Percentiles rank a stretch among this genome's conserved stretches.
phyloP scores from a whole-genome alignment of 2,888 invertebrate species.

The Rhodophaea formosa region DNA sequence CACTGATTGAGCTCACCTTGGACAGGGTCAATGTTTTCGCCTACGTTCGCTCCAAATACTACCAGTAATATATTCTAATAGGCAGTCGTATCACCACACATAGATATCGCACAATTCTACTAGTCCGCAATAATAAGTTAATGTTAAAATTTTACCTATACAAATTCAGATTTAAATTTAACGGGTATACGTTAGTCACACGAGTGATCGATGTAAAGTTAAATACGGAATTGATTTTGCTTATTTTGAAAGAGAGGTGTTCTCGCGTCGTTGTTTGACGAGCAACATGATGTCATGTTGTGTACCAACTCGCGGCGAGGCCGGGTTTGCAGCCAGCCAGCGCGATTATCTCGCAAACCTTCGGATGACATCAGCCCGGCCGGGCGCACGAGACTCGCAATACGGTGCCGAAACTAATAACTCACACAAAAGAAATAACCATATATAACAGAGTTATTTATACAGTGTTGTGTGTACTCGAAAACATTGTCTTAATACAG shows the following conservation, averaged over 20 bases:
- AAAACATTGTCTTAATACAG: constrained; percentile 22
- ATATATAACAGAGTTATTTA: constrained; percentile 27
- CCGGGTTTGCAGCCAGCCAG: constrained; percentile 47
- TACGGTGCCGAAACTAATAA: constrained; percentile 39
- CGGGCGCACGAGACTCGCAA: constrained; percentile 37
- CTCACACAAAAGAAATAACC: constrained; percentile 31
- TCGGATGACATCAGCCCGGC: constrained; percentile 63
- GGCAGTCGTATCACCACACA: constrained; percentile 19
- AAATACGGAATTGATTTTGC: constrained; percentile 31
- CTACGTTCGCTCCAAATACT: constrained; percentile 44
- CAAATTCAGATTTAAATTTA: neutral
- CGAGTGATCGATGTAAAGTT: constrained; percentile 25
- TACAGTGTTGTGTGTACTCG: constrained; percentile 20
- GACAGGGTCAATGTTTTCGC: constrained; percentile 61
- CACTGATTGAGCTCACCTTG: constrained; percentile 59
- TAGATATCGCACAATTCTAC: constrained; percentile 3
- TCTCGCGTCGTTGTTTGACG: constrained; percentile 38
- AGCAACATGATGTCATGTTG: constrained; percentile 68
- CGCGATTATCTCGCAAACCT: constrained; percentile 62
- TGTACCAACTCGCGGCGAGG: constrained; percentile 61
- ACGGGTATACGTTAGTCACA: neutral
- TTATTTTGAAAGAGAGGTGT: constrained; percentile 34
- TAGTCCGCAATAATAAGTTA: neutral
- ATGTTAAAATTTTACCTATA: neutral
- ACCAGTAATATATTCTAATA: constrained; percentile 26